Evolutionary conservation across 2,113 vertebrate species (phyloP), one percentile per base, ranked within the genome.

Genomic region (Hemichromis elongatus): DNA sequence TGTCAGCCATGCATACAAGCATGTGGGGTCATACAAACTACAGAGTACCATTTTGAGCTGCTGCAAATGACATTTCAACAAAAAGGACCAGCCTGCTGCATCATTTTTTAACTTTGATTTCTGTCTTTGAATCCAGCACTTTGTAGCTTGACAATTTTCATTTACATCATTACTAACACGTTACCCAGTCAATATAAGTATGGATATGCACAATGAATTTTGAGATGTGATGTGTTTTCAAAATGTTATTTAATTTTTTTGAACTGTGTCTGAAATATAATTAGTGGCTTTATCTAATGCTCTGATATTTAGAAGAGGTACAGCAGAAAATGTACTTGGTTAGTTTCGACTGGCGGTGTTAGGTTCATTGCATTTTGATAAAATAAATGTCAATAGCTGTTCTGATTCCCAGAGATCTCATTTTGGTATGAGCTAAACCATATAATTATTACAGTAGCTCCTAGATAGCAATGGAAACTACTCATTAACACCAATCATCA

Each of bases 401-500:
- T 26, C 19, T 21, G 24, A 84, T 57, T 77, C 28, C 28, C 16
- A 13, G 77, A 73, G 14, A 56, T 5, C 73, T 78, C 1, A 50
- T 57, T 77, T 45, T 16, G 19, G 47, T 57, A 21, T 13, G 33
- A 86, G 18, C 37, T 21, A 18, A 78, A 66, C 14, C 3, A 3
- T 9, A 53, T 10, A 50, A 70, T 55, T 47, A 28, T 81, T 63
- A 24, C 30, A 24, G 30, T 35, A 37, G 35, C 28, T 21, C 77
- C 35, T 77, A 24, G 9, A 57, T 57, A 70, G 54, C 14, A 52
- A 42, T n/a, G 2, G 40, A 66, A 90, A 77, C 52, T 53, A 10
- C n/a, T 79, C 16, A 56, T 75, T 77, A 50, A 77, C 82, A 53
- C 19, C 42, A 53, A 18, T 55, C 13, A 66, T 79, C 33, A 52